phyloP scores from a whole-genome alignment of 1,140 invertebrate species.

The Ganaspis sp. region DNA sequence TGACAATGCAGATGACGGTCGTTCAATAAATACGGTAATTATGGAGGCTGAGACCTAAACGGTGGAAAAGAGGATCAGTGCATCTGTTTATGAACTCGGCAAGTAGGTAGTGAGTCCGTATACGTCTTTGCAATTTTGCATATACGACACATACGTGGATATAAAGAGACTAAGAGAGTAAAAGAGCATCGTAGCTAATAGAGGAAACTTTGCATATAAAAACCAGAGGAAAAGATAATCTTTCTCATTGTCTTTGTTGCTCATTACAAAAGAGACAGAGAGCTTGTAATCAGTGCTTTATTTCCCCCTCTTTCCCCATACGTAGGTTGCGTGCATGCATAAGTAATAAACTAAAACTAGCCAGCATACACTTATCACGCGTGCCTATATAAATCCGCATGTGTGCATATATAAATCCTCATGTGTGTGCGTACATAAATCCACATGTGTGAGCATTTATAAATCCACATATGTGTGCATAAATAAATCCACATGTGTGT shows the following conservation, averaged over 20 bases:
- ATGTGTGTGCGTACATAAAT: too few relatives aligned
- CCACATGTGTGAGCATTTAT: too few relatives aligned
- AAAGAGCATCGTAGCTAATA: too few relatives aligned
- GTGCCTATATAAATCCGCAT: slow-evolving; percentile 9
- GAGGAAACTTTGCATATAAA: too few relatives aligned
- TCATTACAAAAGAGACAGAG: not conserved
- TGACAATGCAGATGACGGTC: slow-evolving; percentile 32
- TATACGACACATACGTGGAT: not conserved
- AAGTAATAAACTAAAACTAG: slow-evolving; percentile 45
- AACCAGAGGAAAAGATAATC: too few relatives aligned
- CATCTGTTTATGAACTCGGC: slow-evolving; percentile 49
- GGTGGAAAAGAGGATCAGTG: slow-evolving; percentile 22
- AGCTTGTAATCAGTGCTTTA: not conserved
- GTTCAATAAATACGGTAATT: slow-evolving; percentile 2
- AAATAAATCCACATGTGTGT: too few relatives aligned
- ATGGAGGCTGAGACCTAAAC: not conserved
- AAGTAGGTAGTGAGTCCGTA: slow-evolving; percentile 43
- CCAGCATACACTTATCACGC: slow-evolving; percentile 37
- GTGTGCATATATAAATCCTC: too few relatives aligned
- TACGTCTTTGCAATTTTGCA: too few relatives aligned
- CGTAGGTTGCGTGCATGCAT: slow-evolving; percentile 51
- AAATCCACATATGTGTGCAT: too few relatives aligned
- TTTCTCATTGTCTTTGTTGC: too few relatives aligned
- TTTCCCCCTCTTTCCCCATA: slow-evolving; percentile 7
- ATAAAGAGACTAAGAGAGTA: too few relatives aligned